Conservation (phyloP, 2,888 invertebrate species). For the Microctonus hyperodae region DNA sequence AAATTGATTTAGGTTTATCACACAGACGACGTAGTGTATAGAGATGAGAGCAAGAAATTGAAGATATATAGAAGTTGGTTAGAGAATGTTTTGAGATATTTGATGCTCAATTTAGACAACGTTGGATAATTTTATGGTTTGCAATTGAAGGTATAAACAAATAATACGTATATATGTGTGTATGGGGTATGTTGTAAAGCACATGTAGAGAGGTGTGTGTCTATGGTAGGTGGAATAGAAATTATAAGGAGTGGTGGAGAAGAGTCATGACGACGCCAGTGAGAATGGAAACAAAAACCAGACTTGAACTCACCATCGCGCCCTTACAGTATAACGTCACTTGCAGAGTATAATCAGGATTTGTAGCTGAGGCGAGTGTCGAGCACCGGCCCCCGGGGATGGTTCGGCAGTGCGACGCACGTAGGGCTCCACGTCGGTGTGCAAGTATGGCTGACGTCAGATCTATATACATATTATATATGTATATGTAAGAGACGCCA, state of each 20-base stretch:
- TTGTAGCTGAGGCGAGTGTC: conserved; percentile 57
- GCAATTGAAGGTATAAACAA: background rate
- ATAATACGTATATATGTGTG: background rate
- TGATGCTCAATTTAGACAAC: background rate
- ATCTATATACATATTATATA: conserved; percentile 37
- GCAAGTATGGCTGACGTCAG: conserved; percentile 27
- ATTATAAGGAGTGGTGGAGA: conserved; percentile 18
- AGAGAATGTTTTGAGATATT: background rate
- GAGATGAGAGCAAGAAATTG: background rate
- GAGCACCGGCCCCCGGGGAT: conserved; percentile 31
- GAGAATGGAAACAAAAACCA: conserved; percentile 60
- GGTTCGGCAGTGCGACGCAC: conserved; percentile 35
- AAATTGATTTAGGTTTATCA: conserved; percentile 65
- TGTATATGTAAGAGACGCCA: conserved; percentile 47
- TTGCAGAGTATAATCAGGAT: conserved; percentile 66
- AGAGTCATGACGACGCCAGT: conserved; percentile 37
- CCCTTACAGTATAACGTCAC: conserved; percentile 62
- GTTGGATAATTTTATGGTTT: conserved; percentile 2
- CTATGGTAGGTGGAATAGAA: conserved; percentile 8
- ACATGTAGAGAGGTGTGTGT: conserved; percentile 22
- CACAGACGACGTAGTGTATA: conserved; percentile 59
- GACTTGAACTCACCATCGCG: conserved; percentile 58
- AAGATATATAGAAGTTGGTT: background rate
- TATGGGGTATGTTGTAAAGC: conserved; percentile 12
- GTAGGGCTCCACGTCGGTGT: conserved; percentile 32